Evolutionary conservation across 2,888 invertebrate genomes (phyloP).

Genomic region (Eumerus sabulonum): DNA sequence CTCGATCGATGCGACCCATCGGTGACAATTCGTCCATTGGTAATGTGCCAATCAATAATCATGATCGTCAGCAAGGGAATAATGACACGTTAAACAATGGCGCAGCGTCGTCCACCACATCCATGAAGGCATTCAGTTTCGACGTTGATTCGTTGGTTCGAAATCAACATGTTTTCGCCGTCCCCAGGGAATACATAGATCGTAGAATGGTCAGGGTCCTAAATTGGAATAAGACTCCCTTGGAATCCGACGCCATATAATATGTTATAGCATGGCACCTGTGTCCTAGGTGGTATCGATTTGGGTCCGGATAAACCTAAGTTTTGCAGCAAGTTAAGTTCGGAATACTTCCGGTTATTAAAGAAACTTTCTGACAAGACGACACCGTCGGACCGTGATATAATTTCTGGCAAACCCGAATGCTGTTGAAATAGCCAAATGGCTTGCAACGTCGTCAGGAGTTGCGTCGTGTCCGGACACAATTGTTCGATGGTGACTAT

Average conservation of each 20-base stretch:
- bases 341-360: slow-evolving; percentile 14
- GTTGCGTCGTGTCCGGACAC: background rate
- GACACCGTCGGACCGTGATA: slow-evolving; percentile 44
- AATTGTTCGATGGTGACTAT: slow-evolving; percentile 25
- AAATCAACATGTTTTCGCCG: slow-evolving; percentile 22
- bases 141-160: slow-evolving; percentile 30
- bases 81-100: background rate
- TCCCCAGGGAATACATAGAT: slow-evolving; percentile 14
- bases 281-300: slow-evolving; percentile 33
- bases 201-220: slow-evolving; percentile 34
- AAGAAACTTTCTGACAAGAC: slow-evolving; percentile 33
- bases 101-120: slow-evolving; percentile 23
- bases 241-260: slow-evolving; percentile 20
- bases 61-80: slow-evolving; percentile 4
- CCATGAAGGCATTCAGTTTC: slow-evolving; percentile 55
- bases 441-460: slow-evolving; percentile 40
- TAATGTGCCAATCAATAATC: background rate
- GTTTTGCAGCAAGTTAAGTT: slow-evolving; percentile 2
- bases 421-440: slow-evolving; percentile 9
- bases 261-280: slow-evolving; percentile 1
- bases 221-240: background rate
- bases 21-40: background rate
- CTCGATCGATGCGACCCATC: slow-evolving; percentile 4
- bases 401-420: slow-evolving; percentile 45
- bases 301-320: slow-evolving; percentile 15